A percentile compares a stretch with the other conserved stretches of the same genome.
phyloP scores from a whole-genome alignment of 2,113 vertebrate species.

The Vidua macroura region DNA sequence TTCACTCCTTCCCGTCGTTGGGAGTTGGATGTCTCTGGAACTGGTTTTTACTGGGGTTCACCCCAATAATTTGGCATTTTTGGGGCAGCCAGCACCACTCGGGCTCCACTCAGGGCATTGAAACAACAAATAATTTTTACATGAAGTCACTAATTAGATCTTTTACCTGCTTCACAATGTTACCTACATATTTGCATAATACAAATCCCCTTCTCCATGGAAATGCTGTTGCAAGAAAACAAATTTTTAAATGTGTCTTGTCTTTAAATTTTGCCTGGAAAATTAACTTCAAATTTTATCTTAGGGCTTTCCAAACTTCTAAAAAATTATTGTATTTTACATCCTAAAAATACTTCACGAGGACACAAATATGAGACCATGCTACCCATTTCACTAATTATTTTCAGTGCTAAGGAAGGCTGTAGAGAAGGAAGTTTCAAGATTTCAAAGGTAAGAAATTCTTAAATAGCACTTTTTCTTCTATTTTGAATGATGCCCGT shows the following conservation, averaged over 20 bases:
- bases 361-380: background rate
- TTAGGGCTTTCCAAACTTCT: background rate
- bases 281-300: background rate
- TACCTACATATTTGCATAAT: background rate
- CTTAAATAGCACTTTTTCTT: background rate
- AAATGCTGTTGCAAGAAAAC: background rate
- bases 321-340: background rate
- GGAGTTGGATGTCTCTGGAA: background rate
- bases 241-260: rapidly evolving
- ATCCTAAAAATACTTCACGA: background rate
- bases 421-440: background rate
- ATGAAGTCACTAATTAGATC: background rate
- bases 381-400: background rate
- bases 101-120: background rate
- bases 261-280: background rate
- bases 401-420: background rate
- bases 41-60: background rate
- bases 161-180: background rate
- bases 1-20: background rate
- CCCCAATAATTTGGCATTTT: conserved; percentile 7
- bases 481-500: background rate
- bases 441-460: background rate
- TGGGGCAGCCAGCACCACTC: background rate
- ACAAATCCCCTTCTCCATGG: background rate
- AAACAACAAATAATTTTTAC: background rate